phyloP scores from a whole-genome alignment of 2,113 vertebrate species.

The Cavia porcellus region DNA sequence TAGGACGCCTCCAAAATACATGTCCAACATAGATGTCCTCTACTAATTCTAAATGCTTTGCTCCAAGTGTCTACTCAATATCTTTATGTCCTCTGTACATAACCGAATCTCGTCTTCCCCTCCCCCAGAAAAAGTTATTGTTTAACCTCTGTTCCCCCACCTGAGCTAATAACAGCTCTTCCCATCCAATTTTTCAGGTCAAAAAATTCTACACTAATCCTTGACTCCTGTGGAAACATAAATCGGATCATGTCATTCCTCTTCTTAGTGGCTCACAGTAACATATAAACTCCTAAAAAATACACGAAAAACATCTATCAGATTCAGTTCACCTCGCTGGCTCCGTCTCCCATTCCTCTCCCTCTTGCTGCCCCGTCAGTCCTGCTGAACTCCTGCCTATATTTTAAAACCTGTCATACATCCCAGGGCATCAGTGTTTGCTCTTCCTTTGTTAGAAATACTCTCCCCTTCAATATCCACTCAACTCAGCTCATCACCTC shows the following conservation, averaged over 20 bases:
- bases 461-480: not conserved
- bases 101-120: not conserved
- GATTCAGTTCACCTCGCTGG: not conserved
- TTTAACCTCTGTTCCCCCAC: not conserved
- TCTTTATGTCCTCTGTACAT: not conserved
- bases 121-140: not conserved
- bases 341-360: not conserved
- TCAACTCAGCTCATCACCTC: not conserved
- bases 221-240: not conserved
- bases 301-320: not conserved
- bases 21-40: not conserved
- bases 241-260: not conserved
- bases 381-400: not conserved
- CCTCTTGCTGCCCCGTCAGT: not conserved
- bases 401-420: not conserved
- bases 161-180: not conserved
- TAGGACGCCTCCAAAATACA: not conserved
- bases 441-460: not conserved
- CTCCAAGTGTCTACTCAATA: not conserved
- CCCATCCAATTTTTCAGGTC: not conserved
- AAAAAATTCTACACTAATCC: not conserved
- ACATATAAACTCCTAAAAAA: not conserved
- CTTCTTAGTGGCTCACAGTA: not conserved
- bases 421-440: not conserved
- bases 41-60: not conserved